Evolutionary conservation across 2,113 vertebrate species (phyloP), one percentile per base, ranked within the genome.

Genomic region (Mesembrinibis cayennensis): DNA sequence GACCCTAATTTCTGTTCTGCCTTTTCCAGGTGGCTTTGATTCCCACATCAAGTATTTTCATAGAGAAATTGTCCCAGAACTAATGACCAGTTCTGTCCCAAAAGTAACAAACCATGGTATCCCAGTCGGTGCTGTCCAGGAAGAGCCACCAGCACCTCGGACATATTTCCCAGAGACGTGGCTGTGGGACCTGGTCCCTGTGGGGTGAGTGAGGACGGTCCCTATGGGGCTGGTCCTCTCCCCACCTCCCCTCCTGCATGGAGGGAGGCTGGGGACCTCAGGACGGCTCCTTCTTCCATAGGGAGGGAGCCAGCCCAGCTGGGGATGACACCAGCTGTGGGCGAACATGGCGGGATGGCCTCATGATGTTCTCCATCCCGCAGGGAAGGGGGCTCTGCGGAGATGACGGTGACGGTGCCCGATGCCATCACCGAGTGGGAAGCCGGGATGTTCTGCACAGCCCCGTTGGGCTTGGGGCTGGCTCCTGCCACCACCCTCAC

Each of bases 91-190:
- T 30, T 6, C 6, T 49, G 13, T 9, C 49, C 14, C 19, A 40
- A 6, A 26, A 61, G 13, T 45, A 66, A 63, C 11, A 11, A 5
- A 8, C 9, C 2, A 0, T 30, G 1, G 1, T 5, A 4, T 1
- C 3, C 6, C 7, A 12, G 3, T 0, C 1, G 0, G 0, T 0
- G 0, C 8, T n/a, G 34, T 4, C 5, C 1, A 2, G 42, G 36
- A 78, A 16, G 45, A 85, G 49, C 61, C 73, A 10, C 53, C 87
- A 2, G 53, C 53, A 26, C 88, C 96, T 10, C 97, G 98, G 12
- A 95, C 36, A 0, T 98, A 98, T n/a, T 99, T 99, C 95, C 98
- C 98, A 20, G 98, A 98, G 93, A 99, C 98, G 0, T 99, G 98
- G 99, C 95, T 99, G 63, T 99, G 98, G 98, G 97, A 98, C 29